phyloP scores from a whole-genome alignment of 30 jellyfish, hydroid and myxozoan species.

The Aurelia aurita complex sp. Pacific region DNA sequence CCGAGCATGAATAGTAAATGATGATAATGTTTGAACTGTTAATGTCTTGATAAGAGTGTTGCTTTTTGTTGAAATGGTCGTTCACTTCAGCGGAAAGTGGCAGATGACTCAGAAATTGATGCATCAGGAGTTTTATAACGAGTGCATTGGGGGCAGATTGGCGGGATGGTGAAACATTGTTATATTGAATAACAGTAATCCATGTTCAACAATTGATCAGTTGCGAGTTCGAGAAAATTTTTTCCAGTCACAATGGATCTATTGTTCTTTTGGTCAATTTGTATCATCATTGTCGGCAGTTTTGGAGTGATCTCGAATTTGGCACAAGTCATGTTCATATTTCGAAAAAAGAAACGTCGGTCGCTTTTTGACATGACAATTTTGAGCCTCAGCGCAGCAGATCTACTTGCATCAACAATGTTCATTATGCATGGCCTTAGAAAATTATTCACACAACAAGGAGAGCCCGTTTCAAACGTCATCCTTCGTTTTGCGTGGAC shows the following conservation, averaged over 20 bases:
- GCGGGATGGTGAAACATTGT: neutral
- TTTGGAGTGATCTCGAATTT: neutral
- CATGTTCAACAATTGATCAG: neutral
- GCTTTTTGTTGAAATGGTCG: too few relatives aligned
- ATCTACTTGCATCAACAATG: constrained; percentile 20
- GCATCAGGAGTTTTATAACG: too few relatives aligned
- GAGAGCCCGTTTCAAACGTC: constrained; percentile 11
- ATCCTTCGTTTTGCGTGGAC: constrained; percentile 30
- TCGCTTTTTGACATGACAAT: constrained; percentile 7
- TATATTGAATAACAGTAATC: neutral
- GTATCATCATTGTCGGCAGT: neutral
- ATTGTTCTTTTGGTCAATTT: constrained; percentile 1
- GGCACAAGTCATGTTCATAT: neutral
- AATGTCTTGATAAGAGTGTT: too few relatives aligned
- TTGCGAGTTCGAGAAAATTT: neutral
- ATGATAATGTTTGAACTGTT: too few relatives aligned
- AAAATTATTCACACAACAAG: constrained; percentile 3
- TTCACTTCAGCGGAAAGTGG: too few relatives aligned
- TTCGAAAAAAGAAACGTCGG: neutral
- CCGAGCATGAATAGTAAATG: too few relatives aligned
- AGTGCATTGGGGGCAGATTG: too few relatives aligned
- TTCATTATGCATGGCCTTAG: constrained; percentile 25
- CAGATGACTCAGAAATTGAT: too few relatives aligned
- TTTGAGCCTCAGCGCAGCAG: constrained; percentile 19
- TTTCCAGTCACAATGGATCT: too few relatives aligned